phyloP scores from a whole-genome alignment of 2,113 vertebrate genomes.

The Hyla sarda region DNA sequence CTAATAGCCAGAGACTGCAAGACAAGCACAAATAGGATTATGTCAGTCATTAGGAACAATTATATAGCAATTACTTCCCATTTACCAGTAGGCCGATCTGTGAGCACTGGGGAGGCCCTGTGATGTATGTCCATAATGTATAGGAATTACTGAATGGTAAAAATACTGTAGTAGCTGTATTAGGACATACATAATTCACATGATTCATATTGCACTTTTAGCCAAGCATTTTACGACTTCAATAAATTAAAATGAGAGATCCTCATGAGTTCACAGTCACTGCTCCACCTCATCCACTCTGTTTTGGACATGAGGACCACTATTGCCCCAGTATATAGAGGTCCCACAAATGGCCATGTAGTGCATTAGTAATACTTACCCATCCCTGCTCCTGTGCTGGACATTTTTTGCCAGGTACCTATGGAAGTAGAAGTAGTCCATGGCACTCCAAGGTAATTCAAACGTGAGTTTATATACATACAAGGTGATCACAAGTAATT shows the following conservation, averaged over 20 bases:
- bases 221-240: too few relatives aligned
- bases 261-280: too few relatives aligned
- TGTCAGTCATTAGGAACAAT: background rate
- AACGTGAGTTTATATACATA: too few relatives aligned
- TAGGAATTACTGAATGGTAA: background rate
- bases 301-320: background rate
- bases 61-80: background rate
- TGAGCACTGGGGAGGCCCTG: background rate
- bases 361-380: too few relatives aligned
- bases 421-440: too few relatives aligned
- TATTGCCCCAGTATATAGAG: background rate
- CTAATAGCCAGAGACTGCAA: background rate
- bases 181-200: background rate
- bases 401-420: too few relatives aligned
- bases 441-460: too few relatives aligned
- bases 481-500: too few relatives aligned
- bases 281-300: background rate
- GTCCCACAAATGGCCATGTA: too few relatives aligned
- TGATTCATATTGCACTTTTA: background rate
- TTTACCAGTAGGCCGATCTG: background rate
- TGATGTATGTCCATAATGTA: background rate
- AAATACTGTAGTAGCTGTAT: background rate
- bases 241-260: too few relatives aligned
- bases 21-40: constrained; percentile 20
- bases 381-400: too few relatives aligned